Base-by-base conservation (phyloP, 2,888 invertebrate genomes). In the Agrochola lota region DNA sequence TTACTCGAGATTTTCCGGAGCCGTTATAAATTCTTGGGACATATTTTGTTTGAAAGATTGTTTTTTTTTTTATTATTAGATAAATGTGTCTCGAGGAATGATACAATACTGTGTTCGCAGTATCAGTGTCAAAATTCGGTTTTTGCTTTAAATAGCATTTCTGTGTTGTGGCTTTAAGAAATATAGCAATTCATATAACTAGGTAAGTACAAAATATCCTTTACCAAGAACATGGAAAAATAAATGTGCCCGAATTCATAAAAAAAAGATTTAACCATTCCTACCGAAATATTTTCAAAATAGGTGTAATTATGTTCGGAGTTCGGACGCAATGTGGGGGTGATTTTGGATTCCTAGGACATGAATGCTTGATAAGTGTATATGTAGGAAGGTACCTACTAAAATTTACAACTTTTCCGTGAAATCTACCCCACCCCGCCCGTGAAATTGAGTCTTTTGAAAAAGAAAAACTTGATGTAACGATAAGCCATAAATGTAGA, bases 1-100 rank as follows among this genome's bases (percentile, higher is more conserved):
- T 84, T 70, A 71, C 60, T 12, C 2, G 49, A 43, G 57, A 70
- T 84, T 74, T 81, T 63, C n/a, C 35, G 35, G 35, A 23, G 35
- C n/a, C 17, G n/a, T 49, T 64, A 74, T 74, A 43, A 63, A 43
- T 64, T 63, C 20, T 62, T 9, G 23, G 12, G 12, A 52, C 17
- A 26, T 49, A 60, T 62, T 70, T 57, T 62, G 46, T 35, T 59
- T 17, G 17, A 2, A 30, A 11, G 59, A 40, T 49, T 67, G 67
- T 63, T 46, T n/a, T 26, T 46, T 35, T n/a, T 35, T 26, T 5
- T 23, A 55, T 15, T 6, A 66, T 52, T 63, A 7, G 6, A 20
- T 35, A 1, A 1, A 20, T 35, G 7, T 59, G 59, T 2, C 0
- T 7, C 7, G 15, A 7, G 6, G 6, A 57, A 57, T 57, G 2